Conservation (phyloP, 2,113 vertebrate species). For the Boulengeromyrus knoepffleri region DNA sequence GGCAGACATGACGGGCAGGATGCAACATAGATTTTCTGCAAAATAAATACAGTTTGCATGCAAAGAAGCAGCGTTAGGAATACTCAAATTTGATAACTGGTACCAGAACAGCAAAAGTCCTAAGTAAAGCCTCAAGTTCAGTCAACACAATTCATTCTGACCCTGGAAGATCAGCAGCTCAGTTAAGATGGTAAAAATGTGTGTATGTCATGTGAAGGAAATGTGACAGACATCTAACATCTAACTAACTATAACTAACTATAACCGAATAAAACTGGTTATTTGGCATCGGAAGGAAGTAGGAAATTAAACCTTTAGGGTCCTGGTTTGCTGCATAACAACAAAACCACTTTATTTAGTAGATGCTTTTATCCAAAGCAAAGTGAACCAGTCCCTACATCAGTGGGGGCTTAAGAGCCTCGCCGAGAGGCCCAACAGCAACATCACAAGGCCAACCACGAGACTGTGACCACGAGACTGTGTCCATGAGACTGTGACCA, state of each 20-base stretch:
- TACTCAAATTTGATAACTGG: neutral
- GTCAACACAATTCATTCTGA: neutral
- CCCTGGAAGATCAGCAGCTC: neutral
- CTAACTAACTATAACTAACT: neutral
- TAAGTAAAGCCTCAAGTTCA: neutral
- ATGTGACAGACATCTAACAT: neutral
- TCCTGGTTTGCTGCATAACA: neutral
- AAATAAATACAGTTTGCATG: neutral
- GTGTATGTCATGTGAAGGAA: neutral
- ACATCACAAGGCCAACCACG: neutral
- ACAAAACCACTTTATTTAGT: neutral
- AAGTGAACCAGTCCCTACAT: neutral
- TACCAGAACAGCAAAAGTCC: neutral
- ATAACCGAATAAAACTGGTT: neutral
- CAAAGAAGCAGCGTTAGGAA: neutral
- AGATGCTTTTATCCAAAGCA: neutral
- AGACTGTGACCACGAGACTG: neutral
- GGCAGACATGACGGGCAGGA: too few species aligned
- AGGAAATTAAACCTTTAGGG: neutral
- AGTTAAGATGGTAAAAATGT: neutral
- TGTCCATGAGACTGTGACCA: neutral
- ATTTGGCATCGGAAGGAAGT: neutral
- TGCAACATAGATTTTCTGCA: neutral
- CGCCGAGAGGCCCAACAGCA: neutral
- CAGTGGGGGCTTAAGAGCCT: neutral